phyloP scores from a whole-genome alignment of 2,888 invertebrate species.

The Anticlea derivata region DNA sequence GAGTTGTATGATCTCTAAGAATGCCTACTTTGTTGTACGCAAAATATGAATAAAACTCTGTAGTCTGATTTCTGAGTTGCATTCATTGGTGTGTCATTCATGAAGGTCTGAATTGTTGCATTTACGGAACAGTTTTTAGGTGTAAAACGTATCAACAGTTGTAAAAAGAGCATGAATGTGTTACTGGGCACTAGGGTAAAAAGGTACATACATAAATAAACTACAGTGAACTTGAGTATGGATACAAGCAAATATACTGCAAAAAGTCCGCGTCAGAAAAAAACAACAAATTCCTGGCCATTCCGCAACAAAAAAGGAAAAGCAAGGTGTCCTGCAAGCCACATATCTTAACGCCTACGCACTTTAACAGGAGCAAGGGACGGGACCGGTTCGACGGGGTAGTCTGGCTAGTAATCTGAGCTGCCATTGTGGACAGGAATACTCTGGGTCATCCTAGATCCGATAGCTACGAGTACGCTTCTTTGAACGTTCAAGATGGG shows the following conservation, averaged over 20 bases:
- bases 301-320: constrained; percentile 24
- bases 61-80: neutral
- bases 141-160: no score
- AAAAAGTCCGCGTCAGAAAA: constrained; percentile 4
- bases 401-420: constrained; percentile 62
- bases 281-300: constrained; percentile 9
- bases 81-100: no score
- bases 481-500: neutral
- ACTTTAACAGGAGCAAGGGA: constrained; percentile 35
- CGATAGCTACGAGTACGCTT: neutral
- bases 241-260: neutral
- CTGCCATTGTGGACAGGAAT: constrained; percentile 57
- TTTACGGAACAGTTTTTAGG: no score
- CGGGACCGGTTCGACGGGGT: constrained; percentile 59
- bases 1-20: constrained; percentile 16
- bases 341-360: constrained; percentile 47
- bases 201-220: no score
- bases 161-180: no score
- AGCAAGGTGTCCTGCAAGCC: constrained; percentile 8
- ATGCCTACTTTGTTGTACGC: constrained; percentile 3
- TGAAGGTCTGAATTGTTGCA: neutral
- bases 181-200: no score
- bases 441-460: constrained; percentile 52
- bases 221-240: no score
- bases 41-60: constrained; percentile 9